These are phyloP conservation scores for Dipus sagitta DNA, from an alignment of 2,797 vertebrate genomes.

Conservation along the genomic window DNA sequence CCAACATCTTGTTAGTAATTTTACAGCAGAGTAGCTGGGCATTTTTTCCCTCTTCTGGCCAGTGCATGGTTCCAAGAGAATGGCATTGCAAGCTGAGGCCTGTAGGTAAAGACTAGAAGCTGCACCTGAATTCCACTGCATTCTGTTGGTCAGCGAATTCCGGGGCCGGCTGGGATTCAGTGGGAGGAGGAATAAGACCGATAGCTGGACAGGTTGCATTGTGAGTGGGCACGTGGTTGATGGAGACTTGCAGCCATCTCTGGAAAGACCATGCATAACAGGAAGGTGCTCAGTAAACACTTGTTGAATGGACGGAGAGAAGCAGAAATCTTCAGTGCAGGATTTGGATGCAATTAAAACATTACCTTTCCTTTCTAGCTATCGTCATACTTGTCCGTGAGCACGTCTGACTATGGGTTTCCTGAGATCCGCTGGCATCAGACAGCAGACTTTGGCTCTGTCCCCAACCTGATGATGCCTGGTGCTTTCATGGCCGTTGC, in stretches of 20 bases:
- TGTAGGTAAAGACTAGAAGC: background rate
- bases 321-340: background rate
- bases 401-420: slow-evolving; percentile 66
- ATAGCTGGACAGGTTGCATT: background rate
- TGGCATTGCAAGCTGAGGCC: background rate
- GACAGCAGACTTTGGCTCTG: slow-evolving; percentile 92
- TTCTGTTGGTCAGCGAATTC: background rate
- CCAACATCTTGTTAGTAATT: background rate
- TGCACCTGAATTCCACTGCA: background rate
- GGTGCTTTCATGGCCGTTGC: slow-evolving; percentile 96
- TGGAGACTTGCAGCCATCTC: background rate
- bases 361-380: slow-evolving; percentile 78
- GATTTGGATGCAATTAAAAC: background rate
- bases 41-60: background rate
- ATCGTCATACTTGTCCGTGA: slow-evolving; percentile 72
- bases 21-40: background rate
- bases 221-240: background rate
- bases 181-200: background rate
- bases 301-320: background rate
- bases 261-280: background rate
- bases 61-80: background rate
- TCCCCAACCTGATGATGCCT: slow-evolving; percentile 92
- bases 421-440: slow-evolving; percentile 96
- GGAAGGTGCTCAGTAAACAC: background rate
- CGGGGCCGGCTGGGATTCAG: background rate